A percentile compares a stretch with the other conserved stretches of the same genome.
These are phyloP conservation scores for Coenobita brevimanus DNA, from an alignment of 1,140 invertebrate genomes.

Conservation along the genomic window DNA sequence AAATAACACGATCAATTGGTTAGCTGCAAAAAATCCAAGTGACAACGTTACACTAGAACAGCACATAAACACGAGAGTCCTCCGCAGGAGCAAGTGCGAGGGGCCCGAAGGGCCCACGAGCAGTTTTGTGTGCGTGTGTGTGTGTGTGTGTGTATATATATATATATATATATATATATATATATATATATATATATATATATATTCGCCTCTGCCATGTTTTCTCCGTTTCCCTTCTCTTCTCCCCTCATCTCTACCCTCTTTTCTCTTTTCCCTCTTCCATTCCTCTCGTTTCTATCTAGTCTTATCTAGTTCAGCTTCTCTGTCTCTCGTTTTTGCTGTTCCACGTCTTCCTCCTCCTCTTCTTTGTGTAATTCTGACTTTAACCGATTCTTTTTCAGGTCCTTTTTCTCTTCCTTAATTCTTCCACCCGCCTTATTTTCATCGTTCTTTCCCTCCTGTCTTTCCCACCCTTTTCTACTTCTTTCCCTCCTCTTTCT, in stretches of 20 bases:
- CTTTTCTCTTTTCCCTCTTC: too few species aligned
- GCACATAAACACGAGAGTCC: too few species aligned
- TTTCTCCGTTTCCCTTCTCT: neutral
- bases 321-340: too few species aligned
- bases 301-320: too few species aligned
- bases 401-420: neutral
- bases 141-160: slow-evolving; percentile 1
- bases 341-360: neutral
- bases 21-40: too few species aligned
- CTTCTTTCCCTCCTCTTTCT: neutral
- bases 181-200: too few species aligned
- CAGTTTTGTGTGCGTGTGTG: too few species aligned
- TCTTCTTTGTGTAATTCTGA: neutral
- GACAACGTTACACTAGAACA: too few species aligned
- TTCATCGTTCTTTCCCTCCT: neutral
- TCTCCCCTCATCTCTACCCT: neutral
- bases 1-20: too few species aligned
- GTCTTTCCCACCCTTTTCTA: neutral
- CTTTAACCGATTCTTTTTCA: neutral
- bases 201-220: neutral
- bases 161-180: slow-evolving; percentile 4
- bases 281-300: too few species aligned
- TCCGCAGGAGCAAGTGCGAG: too few species aligned
- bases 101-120: too few species aligned
- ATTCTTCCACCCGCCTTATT: neutral